Evolutionary conservation across 2,888 invertebrate genomes (phyloP), one percentile per base, ranked within the genome.

Genomic region (Odontothrips loti): DNA sequence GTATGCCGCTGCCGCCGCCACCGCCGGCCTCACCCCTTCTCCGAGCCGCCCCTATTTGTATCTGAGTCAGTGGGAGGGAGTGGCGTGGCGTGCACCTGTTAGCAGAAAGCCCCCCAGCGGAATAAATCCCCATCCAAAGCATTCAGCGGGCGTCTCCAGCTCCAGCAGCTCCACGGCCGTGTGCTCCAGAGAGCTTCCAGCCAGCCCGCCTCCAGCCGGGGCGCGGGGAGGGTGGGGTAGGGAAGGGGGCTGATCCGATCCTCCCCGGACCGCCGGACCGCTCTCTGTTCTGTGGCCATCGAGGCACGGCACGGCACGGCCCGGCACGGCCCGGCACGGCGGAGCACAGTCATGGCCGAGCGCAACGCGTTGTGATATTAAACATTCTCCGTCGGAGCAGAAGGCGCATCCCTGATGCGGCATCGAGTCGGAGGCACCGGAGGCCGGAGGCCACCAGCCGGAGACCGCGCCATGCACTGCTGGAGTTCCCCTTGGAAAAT

Each of bases 361-460:
- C n/a, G n/a, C n/a, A n/a, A n/a, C 51, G 51, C 15, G 51, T 10
- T 51, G 51, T 51, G 68, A 75, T 75, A 75, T 75, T 75, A 75
- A 75, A 75, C 68, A 75, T 75, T 75, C 68, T 75, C 68, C 68
- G 58, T 58, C 58, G 27, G 68, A 15, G 58, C 58, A 15, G 58
- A 43, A 58, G 58, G 58, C n/a, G 20, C 58, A n/a, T 58, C n/a
- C n/a, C 58, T 17, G 17, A 58, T 58, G 58, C n/a, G 3, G 58
- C 58, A 43, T 43, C 34, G 34, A 43, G 34, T 58, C 58, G 17
- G 58, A 17, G 51, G 51, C 12, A n/a, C 58, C 17, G 58, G 58
- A 6, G 58, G 58, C 15, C 58, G 58, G 58, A n/a, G 34, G n/a
- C n/a, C n/a, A n/a, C n/a, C n/a, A n/a, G n/a, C n/a, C n/a, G n/a